Evolutionary conservation across 2,797 vertebrate genomes (phyloP).

Genomic region (Pipistrellus kuhlii): DNA sequence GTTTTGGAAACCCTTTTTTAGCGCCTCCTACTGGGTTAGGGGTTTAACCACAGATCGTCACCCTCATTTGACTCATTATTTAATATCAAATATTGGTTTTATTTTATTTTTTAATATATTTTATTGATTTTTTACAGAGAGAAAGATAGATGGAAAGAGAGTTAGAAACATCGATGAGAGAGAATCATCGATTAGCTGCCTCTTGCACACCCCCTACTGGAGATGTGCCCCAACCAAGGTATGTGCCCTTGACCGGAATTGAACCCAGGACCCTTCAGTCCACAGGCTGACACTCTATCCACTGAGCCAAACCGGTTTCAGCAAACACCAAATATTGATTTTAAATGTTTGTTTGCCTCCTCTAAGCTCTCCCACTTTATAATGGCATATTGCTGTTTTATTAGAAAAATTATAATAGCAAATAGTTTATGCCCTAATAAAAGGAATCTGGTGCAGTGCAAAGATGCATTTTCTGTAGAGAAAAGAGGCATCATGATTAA

Average conservation of each 20-base stretch:
- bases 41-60: background rate
- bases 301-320: too few relatives aligned
- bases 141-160: too few relatives aligned
- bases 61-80: background rate
- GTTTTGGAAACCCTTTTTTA: background rate
- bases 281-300: too few relatives aligned
- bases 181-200: too few relatives aligned
- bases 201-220: too few relatives aligned
- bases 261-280: too few relatives aligned
- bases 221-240: too few relatives aligned
- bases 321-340: background rate
- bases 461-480: background rate
- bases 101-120: too few relatives aligned
- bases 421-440: background rate
- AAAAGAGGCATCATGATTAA: background rate
- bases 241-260: too few relatives aligned
- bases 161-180: too few relatives aligned
- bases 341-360: background rate
- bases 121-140: too few relatives aligned
- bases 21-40: background rate
- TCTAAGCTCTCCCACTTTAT: background rate
- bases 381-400: background rate
- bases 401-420: background rate
- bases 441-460: background rate
- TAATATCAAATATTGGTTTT: background rate